Evolutionary conservation across 2,113 vertebrate genomes (phyloP).

Genomic region (Malurus cyaneus): DNA sequence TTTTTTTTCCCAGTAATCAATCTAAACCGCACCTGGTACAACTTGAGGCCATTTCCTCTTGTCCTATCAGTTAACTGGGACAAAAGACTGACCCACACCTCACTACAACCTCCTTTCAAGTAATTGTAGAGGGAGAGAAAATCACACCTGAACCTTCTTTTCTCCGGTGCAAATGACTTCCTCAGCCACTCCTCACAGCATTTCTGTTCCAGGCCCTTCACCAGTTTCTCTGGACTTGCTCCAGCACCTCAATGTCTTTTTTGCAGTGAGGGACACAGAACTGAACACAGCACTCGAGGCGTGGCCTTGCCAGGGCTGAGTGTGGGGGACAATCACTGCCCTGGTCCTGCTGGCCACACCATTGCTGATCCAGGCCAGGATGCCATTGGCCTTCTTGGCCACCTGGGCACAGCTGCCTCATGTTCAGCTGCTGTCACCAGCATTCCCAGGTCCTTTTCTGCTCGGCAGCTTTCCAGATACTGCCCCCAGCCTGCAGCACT

Average conservation of each 20-base stretch:
- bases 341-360: not conserved
- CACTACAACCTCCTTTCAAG: not conserved
- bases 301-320: fast-evolving
- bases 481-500: fast-evolving
- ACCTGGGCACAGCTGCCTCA: not conserved
- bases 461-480: fast-evolving
- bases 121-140: not conserved
- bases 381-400: not conserved
- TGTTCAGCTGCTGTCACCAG: not conserved
- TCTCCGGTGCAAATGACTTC: not conserved
- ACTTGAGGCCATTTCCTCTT: not conserved
- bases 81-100: not conserved
- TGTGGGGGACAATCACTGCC: fast-evolving
- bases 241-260: too few relatives aligned
- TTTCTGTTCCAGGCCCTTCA: not conserved
- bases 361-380: not conserved
- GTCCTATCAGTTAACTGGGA: not conserved
- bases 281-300: not conserved
- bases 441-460: not conserved
- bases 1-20: not conserved
- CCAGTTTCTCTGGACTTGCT: not conserved
- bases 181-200: not conserved
- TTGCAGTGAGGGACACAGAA: not conserved
- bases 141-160: not conserved
- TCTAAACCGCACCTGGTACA: not conserved